phyloP scores from a whole-genome alignment of 2,113 vertebrate species.

The Laterallus jamaicensis region DNA sequence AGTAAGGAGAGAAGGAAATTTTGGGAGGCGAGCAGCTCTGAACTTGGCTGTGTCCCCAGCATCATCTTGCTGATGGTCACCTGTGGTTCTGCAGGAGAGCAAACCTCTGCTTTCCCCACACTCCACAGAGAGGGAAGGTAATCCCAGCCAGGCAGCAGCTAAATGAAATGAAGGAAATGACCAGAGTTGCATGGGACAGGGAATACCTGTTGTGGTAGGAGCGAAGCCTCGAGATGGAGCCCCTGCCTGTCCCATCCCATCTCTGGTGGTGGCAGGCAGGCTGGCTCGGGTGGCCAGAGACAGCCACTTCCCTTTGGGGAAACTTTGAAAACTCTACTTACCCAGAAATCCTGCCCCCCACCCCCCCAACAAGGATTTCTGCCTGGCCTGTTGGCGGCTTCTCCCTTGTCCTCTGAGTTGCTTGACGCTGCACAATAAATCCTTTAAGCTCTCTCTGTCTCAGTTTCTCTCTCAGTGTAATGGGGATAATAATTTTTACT shows the following conservation, averaged over 20 bases:
- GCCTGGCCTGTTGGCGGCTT: not conserved
- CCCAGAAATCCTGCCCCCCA: not conserved
- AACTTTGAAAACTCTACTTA: not conserved
- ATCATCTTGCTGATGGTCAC: not conserved
- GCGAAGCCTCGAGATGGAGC: not conserved
- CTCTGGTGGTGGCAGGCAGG: not conserved
- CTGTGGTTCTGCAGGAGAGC: rapidly evolving
- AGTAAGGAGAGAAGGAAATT: not conserved
- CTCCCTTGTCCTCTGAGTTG: not conserved
- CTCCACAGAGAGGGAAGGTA: not conserved
- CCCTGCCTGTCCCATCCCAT: rapidly evolving
- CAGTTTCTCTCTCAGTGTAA: conserved; percentile 45
- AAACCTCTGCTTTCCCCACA: not conserved
- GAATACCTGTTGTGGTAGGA: not conserved
- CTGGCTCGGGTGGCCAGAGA: not conserved
- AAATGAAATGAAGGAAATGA: not conserved
- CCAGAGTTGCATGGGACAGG: not conserved
- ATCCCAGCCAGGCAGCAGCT: not conserved
- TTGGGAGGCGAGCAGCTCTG: not conserved
- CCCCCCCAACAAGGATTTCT: not conserved
- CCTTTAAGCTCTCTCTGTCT: conserved; percentile 49
- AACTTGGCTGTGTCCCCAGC: not conserved
- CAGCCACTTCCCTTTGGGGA: not conserved
- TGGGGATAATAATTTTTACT: conserved; percentile 57
- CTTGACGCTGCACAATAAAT: conserved; percentile 37